Percentiles rank a stretch among this genome's conserved stretches.
Evolutionary conservation across 2,113 vertebrate genomes (phyloP).

Genomic region (Nipponia nippon): DNA sequence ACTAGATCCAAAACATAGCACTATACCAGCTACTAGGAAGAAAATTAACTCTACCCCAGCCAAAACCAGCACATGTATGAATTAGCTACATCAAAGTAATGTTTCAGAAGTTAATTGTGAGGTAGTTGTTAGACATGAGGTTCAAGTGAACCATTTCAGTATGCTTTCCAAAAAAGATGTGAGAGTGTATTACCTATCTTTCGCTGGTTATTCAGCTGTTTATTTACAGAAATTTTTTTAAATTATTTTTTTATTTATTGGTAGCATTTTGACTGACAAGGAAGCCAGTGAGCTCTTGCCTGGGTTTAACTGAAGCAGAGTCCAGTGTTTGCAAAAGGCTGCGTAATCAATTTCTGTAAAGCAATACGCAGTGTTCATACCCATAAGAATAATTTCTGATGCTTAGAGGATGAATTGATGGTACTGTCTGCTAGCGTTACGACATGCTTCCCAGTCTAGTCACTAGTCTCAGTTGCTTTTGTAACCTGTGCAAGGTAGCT

Average conservation of each 20-base stretch:
- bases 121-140: background rate
- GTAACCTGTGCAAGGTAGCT: background rate
- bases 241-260: background rate
- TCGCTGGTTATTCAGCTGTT: background rate
- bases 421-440: background rate
- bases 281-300: background rate
- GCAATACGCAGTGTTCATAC: background rate
- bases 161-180: background rate
- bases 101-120: background rate
- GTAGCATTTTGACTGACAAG: background rate
- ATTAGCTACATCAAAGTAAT: background rate
- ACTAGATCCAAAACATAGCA: too few species aligned
- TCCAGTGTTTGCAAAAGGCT: background rate
- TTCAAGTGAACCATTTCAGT: background rate
- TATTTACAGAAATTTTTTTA: background rate
- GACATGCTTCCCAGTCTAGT: background rate
- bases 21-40: too few species aligned
- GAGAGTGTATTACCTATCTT: background rate
- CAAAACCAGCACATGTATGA: background rate
- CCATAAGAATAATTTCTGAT: background rate
- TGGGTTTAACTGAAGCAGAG: background rate
- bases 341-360: background rate
- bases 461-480: background rate
- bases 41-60: too few species aligned
- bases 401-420: background rate